phyloP scores from a whole-genome alignment of 2,113 vertebrate species.

The Leuciscus idus region DNA sequence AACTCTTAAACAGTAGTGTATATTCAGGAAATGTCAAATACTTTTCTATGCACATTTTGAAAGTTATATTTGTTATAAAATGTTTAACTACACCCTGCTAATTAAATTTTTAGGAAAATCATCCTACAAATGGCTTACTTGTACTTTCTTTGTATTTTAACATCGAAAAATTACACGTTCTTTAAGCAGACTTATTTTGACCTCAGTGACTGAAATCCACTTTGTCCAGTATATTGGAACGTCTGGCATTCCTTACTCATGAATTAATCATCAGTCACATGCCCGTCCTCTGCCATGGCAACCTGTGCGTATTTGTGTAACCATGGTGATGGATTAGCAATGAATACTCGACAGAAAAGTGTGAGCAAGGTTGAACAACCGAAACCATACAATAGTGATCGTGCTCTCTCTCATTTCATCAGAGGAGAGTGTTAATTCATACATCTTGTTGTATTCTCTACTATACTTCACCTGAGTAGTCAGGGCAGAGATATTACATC shows the following conservation, averaged over 20 bases:
- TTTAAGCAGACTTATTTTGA: background rate
- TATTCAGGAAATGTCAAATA: background rate
- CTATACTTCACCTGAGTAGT: background rate
- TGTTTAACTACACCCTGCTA: background rate
- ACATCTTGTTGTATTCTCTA: slow-evolving; percentile 21
- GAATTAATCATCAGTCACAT: slow-evolving; percentile 58
- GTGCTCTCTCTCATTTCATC: background rate
- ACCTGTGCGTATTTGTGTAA: slow-evolving; percentile 53
- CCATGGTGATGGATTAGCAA: slow-evolving; percentile 59
- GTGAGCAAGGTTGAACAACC: slow-evolving; percentile 57
- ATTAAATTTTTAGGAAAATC: background rate
- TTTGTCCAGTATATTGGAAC: slow-evolving; percentile 39
- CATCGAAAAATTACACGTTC: background rate
- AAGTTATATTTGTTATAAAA: background rate
- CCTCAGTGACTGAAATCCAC: background rate
- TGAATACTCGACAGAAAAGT: slow-evolving; percentile 57
- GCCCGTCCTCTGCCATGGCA: slow-evolving; percentile 55
- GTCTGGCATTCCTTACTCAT: slow-evolving; percentile 37
- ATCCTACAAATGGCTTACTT: background rate
- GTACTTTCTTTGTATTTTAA: background rate
- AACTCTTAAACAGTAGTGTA: background rate
- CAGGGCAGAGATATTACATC: background rate
- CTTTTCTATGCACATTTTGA: background rate
- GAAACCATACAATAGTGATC: slow-evolving; percentile 41
- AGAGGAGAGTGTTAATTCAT: background rate